Evolutionary conservation across 2,797 vertebrate genomes (phyloP).

Genomic region (Prunella strophiata): DNA sequence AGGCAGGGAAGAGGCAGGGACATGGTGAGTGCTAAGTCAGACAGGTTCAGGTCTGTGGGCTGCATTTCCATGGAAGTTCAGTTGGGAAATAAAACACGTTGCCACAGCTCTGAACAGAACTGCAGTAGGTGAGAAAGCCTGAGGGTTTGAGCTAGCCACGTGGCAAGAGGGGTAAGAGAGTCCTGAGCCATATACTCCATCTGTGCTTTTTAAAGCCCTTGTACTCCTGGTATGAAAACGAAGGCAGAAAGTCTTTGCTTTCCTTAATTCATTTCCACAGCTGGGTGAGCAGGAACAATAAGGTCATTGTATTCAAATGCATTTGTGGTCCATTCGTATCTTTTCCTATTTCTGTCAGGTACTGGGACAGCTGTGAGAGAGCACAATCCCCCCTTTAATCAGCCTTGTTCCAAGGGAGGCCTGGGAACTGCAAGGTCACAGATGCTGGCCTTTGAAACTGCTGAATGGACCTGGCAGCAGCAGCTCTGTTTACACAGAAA

Average conservation of each 20-base stretch:
- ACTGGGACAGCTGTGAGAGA: not conserved
- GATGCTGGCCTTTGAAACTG: not conserved
- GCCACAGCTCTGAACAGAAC: not conserved
- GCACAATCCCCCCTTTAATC: not conserved
- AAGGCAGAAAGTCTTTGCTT: not conserved
- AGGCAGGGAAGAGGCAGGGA: not conserved
- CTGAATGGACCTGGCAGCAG: not conserved
- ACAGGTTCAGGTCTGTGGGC: not conserved
- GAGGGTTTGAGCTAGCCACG: not conserved
- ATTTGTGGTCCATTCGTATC: not conserved
- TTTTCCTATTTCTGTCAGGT: not conserved
- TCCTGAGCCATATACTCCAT: not conserved
- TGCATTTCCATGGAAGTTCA: not conserved
- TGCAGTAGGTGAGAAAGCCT: not conserved
- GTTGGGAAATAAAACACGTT: not conserved
- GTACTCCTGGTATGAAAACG: not conserved
- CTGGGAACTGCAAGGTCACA: conserved; percentile 16
- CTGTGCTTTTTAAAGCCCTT: not conserved
- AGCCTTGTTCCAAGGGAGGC: not conserved
- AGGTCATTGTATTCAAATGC: conserved; percentile 27
- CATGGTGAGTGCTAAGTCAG: not conserved
- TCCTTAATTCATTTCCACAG: not conserved
- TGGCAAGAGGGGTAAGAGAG: not conserved
- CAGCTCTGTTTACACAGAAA: conserved; percentile 2
- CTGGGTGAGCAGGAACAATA: not conserved